Conservation (phyloP, 2,888 invertebrate species). For the Pseudococcus longispinus region DNA sequence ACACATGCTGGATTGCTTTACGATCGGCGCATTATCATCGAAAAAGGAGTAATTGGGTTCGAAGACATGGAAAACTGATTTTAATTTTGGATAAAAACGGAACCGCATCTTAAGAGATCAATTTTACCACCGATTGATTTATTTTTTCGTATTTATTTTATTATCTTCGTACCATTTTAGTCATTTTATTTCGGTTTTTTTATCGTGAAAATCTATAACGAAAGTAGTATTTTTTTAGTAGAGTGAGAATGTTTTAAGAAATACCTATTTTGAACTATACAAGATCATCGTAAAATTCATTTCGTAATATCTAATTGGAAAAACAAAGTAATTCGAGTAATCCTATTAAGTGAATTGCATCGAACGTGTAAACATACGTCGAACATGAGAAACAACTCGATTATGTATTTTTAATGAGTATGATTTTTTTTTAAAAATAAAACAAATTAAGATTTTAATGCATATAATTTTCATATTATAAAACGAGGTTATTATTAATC, state of each 20-base stretch:
- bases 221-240: not conserved
- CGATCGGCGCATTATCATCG: slow-evolving; percentile 51
- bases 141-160: not conserved
- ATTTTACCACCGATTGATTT: not conserved
- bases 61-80: slow-evolving; percentile 49
- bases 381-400: not conserved
- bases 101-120: not conserved
- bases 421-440: not conserved
- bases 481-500: not conserved
- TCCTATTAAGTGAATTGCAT: too few relatives aligned
- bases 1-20: slow-evolving; percentile 46
- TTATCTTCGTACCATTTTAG: not conserved
- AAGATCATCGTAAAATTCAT: not conserved
- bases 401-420: not conserved
- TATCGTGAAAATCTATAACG: not conserved
- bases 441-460: not conserved
- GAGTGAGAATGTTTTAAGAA: not conserved
- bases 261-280: not conserved
- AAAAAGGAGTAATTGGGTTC: slow-evolving; percentile 49
- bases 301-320: too few relatives aligned
- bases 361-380: not conserved
- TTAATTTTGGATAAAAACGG: slow-evolving; percentile 37
- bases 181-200: not conserved
- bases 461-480: not conserved
- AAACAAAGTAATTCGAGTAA: too few relatives aligned